phyloP scores from a whole-genome alignment of 2,888 invertebrate genomes.

The Leucania comma region DNA sequence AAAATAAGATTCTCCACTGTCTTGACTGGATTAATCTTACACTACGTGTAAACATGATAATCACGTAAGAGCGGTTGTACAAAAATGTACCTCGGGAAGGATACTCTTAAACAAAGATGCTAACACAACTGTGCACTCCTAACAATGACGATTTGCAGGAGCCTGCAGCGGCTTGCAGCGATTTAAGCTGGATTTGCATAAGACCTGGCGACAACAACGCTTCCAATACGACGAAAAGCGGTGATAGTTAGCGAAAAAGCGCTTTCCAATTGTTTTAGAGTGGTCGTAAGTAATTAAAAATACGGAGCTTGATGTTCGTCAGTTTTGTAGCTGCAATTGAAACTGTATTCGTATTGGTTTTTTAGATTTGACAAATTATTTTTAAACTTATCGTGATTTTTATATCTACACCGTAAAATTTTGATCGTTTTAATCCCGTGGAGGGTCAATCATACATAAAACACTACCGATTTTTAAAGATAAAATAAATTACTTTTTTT shows the following conservation, averaged over 20 bases:
- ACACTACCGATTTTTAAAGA: too few relatives aligned
- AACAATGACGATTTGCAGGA: slow-evolving; percentile 61
- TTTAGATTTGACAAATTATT: too few relatives aligned
- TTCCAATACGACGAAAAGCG: slow-evolving; percentile 43
- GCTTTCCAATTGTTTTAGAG: slow-evolving; percentile 22
- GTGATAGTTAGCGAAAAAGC: slow-evolving; percentile 40
- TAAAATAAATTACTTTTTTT: too few relatives aligned
- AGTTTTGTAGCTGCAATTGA: not conserved
- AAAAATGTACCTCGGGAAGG: too few relatives aligned
- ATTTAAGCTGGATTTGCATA: slow-evolving; percentile 64
- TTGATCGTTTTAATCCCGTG: too few relatives aligned
- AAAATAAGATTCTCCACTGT: too few relatives aligned
- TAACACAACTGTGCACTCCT: slow-evolving; percentile 63
- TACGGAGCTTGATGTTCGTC: not conserved
- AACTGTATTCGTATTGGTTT: not conserved
- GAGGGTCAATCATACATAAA: too few relatives aligned
- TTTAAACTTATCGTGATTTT: too few relatives aligned
- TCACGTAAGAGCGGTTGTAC: too few relatives aligned
- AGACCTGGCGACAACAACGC: slow-evolving; percentile 50
- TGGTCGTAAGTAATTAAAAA: slow-evolving; percentile 20
- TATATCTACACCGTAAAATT: too few relatives aligned
- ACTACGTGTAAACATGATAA: too few relatives aligned
- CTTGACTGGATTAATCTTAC: too few relatives aligned
- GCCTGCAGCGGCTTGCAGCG: slow-evolving; percentile 56
- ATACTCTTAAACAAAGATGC: slow-evolving; percentile 36